These are phyloP conservation scores for Cyprinella venusta DNA, from an alignment of 2,797 vertebrate genomes.

Conservation along the genomic window DNA sequence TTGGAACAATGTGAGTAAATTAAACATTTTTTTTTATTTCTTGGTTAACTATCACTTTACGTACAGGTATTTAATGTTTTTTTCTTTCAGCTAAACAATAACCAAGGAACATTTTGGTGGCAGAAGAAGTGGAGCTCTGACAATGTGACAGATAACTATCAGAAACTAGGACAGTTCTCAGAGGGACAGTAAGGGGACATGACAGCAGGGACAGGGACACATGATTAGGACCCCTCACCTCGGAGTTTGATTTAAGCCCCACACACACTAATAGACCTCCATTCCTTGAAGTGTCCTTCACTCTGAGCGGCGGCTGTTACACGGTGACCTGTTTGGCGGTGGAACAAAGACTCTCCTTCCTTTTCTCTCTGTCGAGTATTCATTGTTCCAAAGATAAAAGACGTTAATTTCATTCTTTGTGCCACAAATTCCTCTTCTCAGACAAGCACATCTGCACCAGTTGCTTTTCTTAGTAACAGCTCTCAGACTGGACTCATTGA, in stretches of 20 bases:
- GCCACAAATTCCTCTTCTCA: conserved; percentile 17
- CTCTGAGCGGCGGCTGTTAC: conserved; percentile 29
- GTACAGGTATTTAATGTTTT: background rate
- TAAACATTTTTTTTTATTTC: background rate
- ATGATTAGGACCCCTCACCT: conserved; percentile 54
- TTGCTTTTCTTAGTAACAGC: conserved; percentile 31
- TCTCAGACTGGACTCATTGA: conserved; percentile 31
- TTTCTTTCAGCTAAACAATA: conserved; percentile 51
- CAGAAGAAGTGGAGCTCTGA: conserved; percentile 29
- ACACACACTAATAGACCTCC: conserved; percentile 20
- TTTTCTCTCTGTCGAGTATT: conserved; percentile 1
- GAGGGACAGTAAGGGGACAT: conserved; percentile 66
- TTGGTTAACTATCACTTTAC: background rate
- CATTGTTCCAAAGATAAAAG: conserved; percentile 45
- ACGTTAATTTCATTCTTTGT: conserved; percentile 1
- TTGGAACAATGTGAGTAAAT: background rate
- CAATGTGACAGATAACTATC: conserved; percentile 59
- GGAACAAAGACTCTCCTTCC: conserved; percentile 49
- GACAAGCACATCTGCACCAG: conserved; percentile 10
- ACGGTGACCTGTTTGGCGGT: conserved; percentile 43
- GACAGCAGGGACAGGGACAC: conserved; percentile 57
- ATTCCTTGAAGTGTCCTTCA: conserved; percentile 51
- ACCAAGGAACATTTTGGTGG: conserved; percentile 49
- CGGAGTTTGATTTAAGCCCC: conserved; percentile 52
- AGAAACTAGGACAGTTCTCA: conserved; percentile 76